phyloP scores from a whole-genome alignment of 2,888 invertebrate species.

The Andrena bucephala region DNA sequence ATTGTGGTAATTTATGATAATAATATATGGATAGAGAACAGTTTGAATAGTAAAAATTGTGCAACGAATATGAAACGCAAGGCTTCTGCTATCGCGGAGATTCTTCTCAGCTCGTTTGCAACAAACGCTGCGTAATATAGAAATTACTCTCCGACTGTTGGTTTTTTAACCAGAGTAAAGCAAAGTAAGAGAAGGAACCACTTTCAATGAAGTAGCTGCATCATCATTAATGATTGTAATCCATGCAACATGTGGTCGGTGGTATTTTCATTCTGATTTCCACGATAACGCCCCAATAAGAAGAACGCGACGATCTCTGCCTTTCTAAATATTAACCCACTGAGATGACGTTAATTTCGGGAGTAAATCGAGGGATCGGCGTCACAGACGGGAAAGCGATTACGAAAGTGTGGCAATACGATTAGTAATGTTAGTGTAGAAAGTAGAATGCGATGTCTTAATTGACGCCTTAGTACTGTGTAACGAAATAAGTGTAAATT shows the following conservation, averaged over 20 bases:
- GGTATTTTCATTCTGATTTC: constrained; percentile 45
- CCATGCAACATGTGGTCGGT: constrained; percentile 33
- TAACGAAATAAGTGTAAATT: background rate
- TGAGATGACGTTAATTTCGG: background rate
- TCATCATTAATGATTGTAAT: constrained; percentile 16
- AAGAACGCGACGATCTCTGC: background rate
- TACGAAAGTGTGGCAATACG: constrained; percentile 17
- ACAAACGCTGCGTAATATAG: background rate
- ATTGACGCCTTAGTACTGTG: background rate
- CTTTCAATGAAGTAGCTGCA: background rate
- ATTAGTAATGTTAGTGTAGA: constrained; percentile 28
- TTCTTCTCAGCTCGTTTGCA: background rate
- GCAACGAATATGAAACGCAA: background rate
- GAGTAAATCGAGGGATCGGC: background rate
- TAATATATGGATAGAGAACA: background rate
- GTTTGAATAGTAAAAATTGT: background rate
- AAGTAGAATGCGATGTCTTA: constrained; percentile 21
- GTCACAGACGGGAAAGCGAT: constrained; percentile 5
- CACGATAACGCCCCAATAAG: background rate
- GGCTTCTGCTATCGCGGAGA: background rate
- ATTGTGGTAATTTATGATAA: no score
- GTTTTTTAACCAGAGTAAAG: background rate
- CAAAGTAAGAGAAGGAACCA: background rate
- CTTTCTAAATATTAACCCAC: background rate
- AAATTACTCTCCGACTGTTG: background rate